These are phyloP conservation scores for Alosa alosa DNA, from an alignment of 2,113 vertebrate species.

Conservation along the genomic window DNA sequence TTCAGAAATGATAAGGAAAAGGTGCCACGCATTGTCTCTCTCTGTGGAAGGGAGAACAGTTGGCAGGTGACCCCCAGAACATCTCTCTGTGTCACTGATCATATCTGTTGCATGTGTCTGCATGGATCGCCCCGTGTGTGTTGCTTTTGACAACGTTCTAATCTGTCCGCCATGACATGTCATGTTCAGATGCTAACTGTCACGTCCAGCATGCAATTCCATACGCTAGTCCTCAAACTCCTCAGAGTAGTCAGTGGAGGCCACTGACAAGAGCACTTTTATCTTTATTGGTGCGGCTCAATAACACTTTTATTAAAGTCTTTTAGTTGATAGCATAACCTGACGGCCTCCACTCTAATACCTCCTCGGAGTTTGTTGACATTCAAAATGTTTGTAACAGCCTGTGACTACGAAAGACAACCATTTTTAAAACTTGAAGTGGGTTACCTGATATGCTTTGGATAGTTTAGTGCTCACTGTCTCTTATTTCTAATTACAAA, in stretches of 20 bases:
- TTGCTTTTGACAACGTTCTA: conserved; percentile 31
- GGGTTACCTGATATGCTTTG: not conserved
- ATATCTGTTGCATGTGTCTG: conserved; percentile 33
- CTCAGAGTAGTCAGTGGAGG: conserved; percentile 20
- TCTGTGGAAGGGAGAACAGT: conserved; percentile 27
- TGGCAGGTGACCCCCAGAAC: not conserved
- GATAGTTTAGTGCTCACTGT: not conserved
- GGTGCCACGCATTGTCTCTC: not conserved
- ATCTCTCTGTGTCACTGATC: conserved; percentile 22
- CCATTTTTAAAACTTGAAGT: not conserved
- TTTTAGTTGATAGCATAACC: not conserved
- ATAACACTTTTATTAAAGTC: not conserved
- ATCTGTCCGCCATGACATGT: not conserved
- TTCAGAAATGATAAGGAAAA: not conserved
- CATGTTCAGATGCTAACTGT: conserved; percentile 59
- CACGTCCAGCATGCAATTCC: conserved; percentile 55
- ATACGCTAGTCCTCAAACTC: conserved; percentile 66
- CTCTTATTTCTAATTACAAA: not conserved
- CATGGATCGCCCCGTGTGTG: conserved; percentile 36
- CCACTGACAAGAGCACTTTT: not conserved
- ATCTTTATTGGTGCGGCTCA: not conserved
- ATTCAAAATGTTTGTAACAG: not conserved
- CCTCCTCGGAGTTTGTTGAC: conserved; percentile 2
- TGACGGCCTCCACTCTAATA: not conserved
- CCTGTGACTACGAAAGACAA: not conserved